phyloP scores from a whole-genome alignment of 2,113 vertebrate genomes.

The Alexandromys fortis region DNA sequence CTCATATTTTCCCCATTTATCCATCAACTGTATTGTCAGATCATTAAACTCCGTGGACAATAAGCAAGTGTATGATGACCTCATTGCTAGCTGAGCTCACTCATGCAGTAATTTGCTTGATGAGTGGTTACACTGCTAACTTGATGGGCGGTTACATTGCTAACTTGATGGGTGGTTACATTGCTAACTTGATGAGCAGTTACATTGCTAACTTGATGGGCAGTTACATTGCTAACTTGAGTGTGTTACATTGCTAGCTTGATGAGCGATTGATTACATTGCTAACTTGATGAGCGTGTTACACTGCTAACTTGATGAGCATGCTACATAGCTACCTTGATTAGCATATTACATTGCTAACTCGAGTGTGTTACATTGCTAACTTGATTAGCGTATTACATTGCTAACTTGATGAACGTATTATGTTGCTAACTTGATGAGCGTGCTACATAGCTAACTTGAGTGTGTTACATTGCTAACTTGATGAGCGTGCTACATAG shows the following conservation, averaged over 20 bases:
- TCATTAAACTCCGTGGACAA: not conserved
- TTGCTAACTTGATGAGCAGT: not conserved
- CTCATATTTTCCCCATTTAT: not conserved
- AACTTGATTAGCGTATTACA: not conserved
- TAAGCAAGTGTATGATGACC: not conserved
- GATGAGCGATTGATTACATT: not conserved
- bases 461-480: not conserved
- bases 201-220: not conserved
- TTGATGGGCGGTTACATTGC: too few species aligned
- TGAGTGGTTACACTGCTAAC: not conserved
- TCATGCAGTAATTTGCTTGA: not conserved
- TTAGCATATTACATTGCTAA: too few species aligned
- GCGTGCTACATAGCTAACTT: not conserved
- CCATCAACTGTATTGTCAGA: not conserved
- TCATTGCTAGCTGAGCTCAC: not conserved
- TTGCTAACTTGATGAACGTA: too few species aligned
- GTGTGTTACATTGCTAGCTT: not conserved
- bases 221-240: not conserved
- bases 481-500: not conserved
- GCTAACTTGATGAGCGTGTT: not conserved
- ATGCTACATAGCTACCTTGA: not conserved
- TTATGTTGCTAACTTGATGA: not conserved
- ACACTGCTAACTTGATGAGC: not conserved
- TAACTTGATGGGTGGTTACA: not conserved
- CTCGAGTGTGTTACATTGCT: not conserved